Evolutionary conservation across 1,140 invertebrate genomes (phyloP), one percentile per base, ranked within the genome.

Genomic region (Rhagoletis zephyria): DNA sequence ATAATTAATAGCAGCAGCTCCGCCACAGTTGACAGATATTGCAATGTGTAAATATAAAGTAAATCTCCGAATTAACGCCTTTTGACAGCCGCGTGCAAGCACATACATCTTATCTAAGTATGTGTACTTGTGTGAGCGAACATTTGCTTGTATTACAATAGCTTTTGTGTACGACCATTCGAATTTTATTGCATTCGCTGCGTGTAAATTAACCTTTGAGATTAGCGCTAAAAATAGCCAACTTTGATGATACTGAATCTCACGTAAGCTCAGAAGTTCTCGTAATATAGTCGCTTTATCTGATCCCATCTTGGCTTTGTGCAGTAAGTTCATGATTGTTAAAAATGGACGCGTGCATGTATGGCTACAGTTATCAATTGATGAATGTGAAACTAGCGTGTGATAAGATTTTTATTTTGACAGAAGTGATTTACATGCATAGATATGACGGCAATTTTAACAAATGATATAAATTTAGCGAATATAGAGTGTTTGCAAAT

Each of bases 41-140:
- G 74, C 10, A 81, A 81, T 81, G 51, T 81, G 16, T 81, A 81
- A 56, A 81, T 81, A 81, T 81, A 59, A 81, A 81, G 51, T 56
- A 81, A 81, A 81, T 81, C 74, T 81, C 74, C 48, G 74, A 81
- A 81, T 81, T 81, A 81, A 81, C 74, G 74, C 74, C 74, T 81
- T 81, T 81, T 81, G 74, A 81, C 74, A 81, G 51, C 74, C n/a
- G 6, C 16, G 56, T 42, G 48, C 9, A 48, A 19, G n/a, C 19
- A 30, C 5, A 4, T n/a, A n/a, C n/a, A n/a, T n/a, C n/a, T n/a
- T n/a, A n/a, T n/a, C n/a, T n/a, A 56, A 56, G 42, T 74, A 7
- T 74, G 67, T 45, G n/a, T 59, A n/a, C 9, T 19, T 81, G 48
- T 45, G 16, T 81, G 74, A n/a, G n/a, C n/a, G n/a, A n/a, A 81